Evolutionary conservation across 2,888 invertebrate genomes (phyloP).

Genomic region (Perdita meconis): DNA sequence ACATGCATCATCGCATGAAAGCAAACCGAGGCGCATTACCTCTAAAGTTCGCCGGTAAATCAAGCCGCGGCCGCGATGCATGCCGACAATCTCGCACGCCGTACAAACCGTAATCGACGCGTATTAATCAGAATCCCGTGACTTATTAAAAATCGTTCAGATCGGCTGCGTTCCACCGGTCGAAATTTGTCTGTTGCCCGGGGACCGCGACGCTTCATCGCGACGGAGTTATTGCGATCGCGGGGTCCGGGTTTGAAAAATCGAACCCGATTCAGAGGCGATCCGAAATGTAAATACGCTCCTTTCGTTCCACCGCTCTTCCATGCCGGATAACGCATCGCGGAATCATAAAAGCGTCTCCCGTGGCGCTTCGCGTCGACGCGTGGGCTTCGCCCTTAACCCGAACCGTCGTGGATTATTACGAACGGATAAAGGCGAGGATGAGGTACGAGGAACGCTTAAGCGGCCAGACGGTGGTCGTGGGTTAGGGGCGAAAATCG

Average conservation of each 20-base stretch:
- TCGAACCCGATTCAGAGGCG: slow-evolving; percentile 62
- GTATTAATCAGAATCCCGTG: slow-evolving; percentile 51
- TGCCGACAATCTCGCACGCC: slow-evolving; percentile 32
- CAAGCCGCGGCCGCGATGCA: slow-evolving; percentile 29
- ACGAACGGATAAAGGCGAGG: neutral
- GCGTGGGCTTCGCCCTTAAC: slow-evolving; percentile 30
- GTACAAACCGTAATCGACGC: slow-evolving; percentile 54
- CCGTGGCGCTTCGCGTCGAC: slow-evolving; percentile 29
- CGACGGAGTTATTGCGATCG: slow-evolving; percentile 34
- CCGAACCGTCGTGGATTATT: slow-evolving; percentile 33
- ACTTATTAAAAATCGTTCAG: slow-evolving; percentile 37
- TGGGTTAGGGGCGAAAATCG: slow-evolving; percentile 25
- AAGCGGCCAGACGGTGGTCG: slow-evolving; percentile 10
- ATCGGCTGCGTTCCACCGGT: slow-evolving; percentile 8
- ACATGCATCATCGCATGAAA: slow-evolving; percentile 43
- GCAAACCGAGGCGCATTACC: slow-evolving; percentile 29
- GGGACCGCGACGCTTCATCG: slow-evolving; percentile 27
- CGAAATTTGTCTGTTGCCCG: slow-evolving; percentile 18
- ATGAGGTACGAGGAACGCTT: neutral
- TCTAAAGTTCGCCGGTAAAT: slow-evolving; percentile 51
- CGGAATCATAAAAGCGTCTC: slow-evolving; percentile 18
- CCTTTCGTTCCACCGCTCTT: neutral
- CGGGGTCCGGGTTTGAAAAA: slow-evolving; percentile 45
- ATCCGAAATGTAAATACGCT: slow-evolving; percentile 72
- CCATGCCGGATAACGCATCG: too few relatives aligned